Evolutionary conservation across 2,888 invertebrate species (phyloP).

Genomic region (Thera obeliscata): DNA sequence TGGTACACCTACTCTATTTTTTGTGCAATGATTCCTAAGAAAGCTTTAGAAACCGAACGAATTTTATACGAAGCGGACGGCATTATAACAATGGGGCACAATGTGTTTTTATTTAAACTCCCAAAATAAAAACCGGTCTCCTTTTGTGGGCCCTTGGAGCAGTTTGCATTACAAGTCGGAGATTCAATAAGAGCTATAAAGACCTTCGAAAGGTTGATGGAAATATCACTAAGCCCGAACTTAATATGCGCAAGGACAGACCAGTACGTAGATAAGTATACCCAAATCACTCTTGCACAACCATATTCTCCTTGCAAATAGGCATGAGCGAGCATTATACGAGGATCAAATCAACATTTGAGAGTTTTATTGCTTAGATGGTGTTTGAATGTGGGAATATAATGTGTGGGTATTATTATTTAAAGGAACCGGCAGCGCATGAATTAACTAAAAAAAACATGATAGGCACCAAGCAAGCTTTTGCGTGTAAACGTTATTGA

Average conservation of each 20-base stretch:
- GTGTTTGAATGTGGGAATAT: background rate
- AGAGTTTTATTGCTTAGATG: constrained; percentile 8
- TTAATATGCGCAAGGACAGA: constrained; percentile 10
- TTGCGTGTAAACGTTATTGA: background rate
- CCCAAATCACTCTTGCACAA: constrained; percentile 8
- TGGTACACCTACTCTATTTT: constrained; percentile 34
- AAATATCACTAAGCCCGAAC: constrained; percentile 21
- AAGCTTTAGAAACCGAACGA: constrained; percentile 36
- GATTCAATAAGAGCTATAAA: constrained; percentile 46
- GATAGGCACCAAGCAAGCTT: background rate
- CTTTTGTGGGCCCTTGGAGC: constrained; percentile 55
- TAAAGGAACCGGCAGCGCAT: too few relatives aligned
- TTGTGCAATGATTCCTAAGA: constrained; percentile 42
- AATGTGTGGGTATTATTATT: background rate
- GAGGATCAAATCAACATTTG: background rate
- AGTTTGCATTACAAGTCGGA: constrained; percentile 59
- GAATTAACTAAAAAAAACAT: background rate
- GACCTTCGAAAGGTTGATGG: constrained; percentile 18
- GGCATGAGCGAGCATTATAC: background rate
- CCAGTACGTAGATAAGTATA: background rate
- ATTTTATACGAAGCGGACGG: constrained; percentile 37
- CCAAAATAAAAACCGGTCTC: constrained; percentile 63
- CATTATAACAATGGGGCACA: constrained; percentile 46
- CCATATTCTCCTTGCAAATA: constrained; percentile 12
- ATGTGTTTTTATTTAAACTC: constrained; percentile 53